These are phyloP conservation scores for Mastomys coucha DNA, from an alignment of 2,113 vertebrate genomes.

Conservation along the genomic window DNA sequence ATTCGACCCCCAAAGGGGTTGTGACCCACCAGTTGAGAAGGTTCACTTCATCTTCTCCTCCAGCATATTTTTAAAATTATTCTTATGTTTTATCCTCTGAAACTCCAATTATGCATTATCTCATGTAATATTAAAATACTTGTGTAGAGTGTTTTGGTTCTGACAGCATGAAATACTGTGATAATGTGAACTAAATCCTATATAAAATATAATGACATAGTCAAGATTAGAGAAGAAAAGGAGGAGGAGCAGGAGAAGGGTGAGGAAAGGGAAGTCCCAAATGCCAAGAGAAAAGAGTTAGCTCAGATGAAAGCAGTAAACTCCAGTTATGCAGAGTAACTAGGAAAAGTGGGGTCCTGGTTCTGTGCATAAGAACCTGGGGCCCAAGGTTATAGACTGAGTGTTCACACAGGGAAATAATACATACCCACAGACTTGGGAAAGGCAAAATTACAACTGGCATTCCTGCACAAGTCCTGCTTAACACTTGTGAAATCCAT, in stretches of 20 bases:
- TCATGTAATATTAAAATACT: slow-evolving; percentile 31
- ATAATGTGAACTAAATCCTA: slow-evolving; percentile 31
- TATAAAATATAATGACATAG: slow-evolving; percentile 18
- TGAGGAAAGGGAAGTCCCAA: neutral
- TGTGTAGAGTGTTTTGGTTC: neutral
- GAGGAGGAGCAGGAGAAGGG: too few species aligned
- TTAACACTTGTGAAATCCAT: slow-evolving; percentile 11
- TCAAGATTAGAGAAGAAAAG: slow-evolving; percentile 37
- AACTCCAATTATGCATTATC: neutral
- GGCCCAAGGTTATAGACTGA: neutral
- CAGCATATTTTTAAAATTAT: neutral
- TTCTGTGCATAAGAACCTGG: neutral
- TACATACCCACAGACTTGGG: neutral
- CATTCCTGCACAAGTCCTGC: neutral
- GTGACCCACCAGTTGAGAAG: neutral
- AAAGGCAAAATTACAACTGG: neutral
- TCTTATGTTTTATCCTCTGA: slow-evolving; percentile 26
- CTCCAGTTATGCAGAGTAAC: neutral
- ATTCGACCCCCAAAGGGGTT: neutral
- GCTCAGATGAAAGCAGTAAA: slow-evolving; percentile 31
- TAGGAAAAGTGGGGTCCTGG: neutral
- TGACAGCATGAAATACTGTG: slow-evolving; percentile 8
- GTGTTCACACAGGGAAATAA: neutral
- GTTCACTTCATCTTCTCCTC: neutral
- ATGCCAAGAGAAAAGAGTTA: neutral